phyloP scores from a whole-genome alignment of 2,888 invertebrate species.

The Melieria picta region DNA sequence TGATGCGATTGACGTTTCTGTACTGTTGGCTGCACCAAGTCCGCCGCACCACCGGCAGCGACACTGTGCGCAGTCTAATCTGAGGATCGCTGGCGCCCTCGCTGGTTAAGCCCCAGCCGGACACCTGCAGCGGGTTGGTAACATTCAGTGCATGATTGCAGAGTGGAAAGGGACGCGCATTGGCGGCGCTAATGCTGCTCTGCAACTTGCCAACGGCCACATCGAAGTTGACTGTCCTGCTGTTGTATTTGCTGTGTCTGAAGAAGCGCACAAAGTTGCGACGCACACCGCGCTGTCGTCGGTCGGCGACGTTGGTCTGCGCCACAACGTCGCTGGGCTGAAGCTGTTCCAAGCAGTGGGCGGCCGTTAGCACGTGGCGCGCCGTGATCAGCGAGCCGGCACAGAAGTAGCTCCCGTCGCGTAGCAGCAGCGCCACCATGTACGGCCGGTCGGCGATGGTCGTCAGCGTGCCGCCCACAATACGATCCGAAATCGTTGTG shows the following conservation, averaged over 20 bases:
- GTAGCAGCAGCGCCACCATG: not conserved
- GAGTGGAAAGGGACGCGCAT: not conserved
- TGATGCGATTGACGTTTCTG: not conserved
- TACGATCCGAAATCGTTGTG: not conserved
- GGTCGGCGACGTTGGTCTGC: not conserved
- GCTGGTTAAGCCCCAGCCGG: conserved; percentile 16
- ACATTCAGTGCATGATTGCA: not conserved
- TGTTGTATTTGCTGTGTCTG: not conserved
- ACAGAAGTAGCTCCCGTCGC: not conserved
- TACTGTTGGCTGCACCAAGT: not conserved
- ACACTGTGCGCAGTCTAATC: not conserved
- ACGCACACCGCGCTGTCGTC: not conserved
- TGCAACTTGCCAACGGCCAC: too few relatives aligned
- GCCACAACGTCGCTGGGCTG: not conserved
- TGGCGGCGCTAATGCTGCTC: not conserved
- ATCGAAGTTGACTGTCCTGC: too few relatives aligned
- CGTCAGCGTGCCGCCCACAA: not conserved
- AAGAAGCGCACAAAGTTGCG: not conserved
- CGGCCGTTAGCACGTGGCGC: conserved; percentile 10
- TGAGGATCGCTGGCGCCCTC: not conserved
- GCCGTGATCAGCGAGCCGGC: not conserved
- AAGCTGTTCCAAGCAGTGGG: too few relatives aligned
- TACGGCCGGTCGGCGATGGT: not conserved
- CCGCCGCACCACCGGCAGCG: not conserved
- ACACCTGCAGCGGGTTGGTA: not conserved